phyloP scores from a whole-genome alignment of 1,140 invertebrate species.

The Drosophila burlai region DNA sequence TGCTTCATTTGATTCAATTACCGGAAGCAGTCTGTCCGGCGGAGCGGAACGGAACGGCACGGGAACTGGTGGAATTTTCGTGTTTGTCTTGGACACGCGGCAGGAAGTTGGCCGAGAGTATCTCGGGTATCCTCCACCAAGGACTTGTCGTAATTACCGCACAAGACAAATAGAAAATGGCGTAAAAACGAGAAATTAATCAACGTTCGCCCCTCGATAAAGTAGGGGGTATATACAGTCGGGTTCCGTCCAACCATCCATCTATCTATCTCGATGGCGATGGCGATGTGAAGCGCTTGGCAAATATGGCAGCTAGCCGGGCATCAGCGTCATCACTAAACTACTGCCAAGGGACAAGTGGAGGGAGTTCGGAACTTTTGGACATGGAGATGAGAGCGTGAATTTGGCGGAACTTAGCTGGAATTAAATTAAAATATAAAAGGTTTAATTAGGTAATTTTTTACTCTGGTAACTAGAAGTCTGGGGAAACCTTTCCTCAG shows the following conservation, averaged over 20 bases:
- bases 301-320: constrained; percentile 52
- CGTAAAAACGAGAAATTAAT: constrained; percentile 82
- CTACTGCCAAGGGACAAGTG: constrained; percentile 20
- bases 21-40: constrained; percentile 68
- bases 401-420: constrained; percentile 1
- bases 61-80: constrained; percentile 19
- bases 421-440: constrained; percentile 2
- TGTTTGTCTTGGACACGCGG: constrained; percentile 74
- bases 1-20: constrained; percentile 84
- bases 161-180: constrained; percentile 83
- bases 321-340: constrained; percentile 17
- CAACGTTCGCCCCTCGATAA: constrained; percentile 52
- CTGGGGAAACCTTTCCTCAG: no score
- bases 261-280: constrained; percentile 35
- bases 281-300: constrained; percentile 69
- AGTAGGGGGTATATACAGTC: constrained; percentile 10
- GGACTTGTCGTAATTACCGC: constrained; percentile 79
- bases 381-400: constrained; percentile 31
- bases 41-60: constrained; percentile 5
- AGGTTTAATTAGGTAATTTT: background rate
- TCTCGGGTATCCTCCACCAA: constrained; percentile 26
- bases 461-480: no score
- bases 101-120: constrained; percentile 43
- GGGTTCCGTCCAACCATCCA: constrained; percentile 4
- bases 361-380: background rate